Evolutionary conservation across 1,140 invertebrate genomes (phyloP), one percentile per base, ranked within the genome.

Genomic region (Melitaea cinxia): DNA sequence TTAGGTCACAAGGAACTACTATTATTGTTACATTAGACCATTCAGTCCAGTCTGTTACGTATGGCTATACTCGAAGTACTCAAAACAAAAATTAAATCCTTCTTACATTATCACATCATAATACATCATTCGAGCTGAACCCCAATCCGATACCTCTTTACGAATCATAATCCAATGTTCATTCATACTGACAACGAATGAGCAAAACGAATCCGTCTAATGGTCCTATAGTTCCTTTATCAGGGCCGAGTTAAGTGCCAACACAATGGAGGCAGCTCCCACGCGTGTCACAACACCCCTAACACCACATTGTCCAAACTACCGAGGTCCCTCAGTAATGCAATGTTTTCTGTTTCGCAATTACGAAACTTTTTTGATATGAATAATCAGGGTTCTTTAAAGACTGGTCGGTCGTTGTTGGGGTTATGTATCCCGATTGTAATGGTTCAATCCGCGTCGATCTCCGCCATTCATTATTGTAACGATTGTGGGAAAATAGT

Each of bases 141-240:
- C 78, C 78, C 70, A 72, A 71, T 64, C 69, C 75, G 62, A 65
- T 72, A 83, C 82, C 77, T 82, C 77, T 79, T 80, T 80, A 72
- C 84, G 79, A 78, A 85, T 89, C 85, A 85, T 88, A 89, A 89
- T 86, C 85, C 85, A 82, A 85, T 87, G 78, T 82, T 78, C 82
- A 85, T 90, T 85, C 72, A 84, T 84, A 75, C 70, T 70, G 71
- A 78, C 76, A 85, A 81, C 79, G 88, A 87, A 91, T 88, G 83
- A 87, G 88, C 88, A 85, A 83, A 83, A 77, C 86, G 86, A 91
- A 91, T 89, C 78, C 85, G 57, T 77, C 80, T 91, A 91, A 91
- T 91, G 82, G 83, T 75, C 77, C 83, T 82, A 85, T 83, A 88
- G 85, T 85, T 90, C 85, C 80, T 87, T 89, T 88, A 90, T 89